Evolutionary conservation across 2,888 invertebrate species (phyloP), one percentile per base, ranked within the genome.

Genomic region (Pyrochroa serraticornis): DNA sequence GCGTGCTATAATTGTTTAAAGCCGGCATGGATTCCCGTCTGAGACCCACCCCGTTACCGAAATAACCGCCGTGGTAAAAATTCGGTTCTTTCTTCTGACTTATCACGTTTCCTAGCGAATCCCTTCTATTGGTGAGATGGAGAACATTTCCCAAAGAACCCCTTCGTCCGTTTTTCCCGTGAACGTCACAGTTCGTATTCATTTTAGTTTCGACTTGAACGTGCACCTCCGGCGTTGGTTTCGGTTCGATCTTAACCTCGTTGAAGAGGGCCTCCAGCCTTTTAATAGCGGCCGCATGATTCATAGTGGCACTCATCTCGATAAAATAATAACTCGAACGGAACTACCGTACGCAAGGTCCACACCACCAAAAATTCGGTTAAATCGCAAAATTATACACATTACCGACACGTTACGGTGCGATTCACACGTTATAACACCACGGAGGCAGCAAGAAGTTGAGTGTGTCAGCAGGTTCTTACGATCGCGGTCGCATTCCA

Each of bases 251-350:
- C 73, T 82, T 85, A 69, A 87, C 84, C 71, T 85, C 87, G 62
- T 82, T 83, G 79, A 91, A 90, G 74, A 91, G 84, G 39, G 87
- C 87, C 75, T 90, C 90, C 71, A 91, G 80, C 67, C 89, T 86
- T 69, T 86, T 87, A 76, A 90, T 85, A 34, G 89, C 88, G 60
- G 85, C 82, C 54, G 84, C 85, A 71, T 87, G 87, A 76, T 85
- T 86, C 57, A 85, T 83, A 37, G 83, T 80, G n/a, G 75, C 72
- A 50, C 74, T 73, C 79, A 79, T 78, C 46, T 39, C 5, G 22
- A 5, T 5, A 22, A 22, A 22, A 22, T 5, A 22, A 22, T 22
- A 22, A 22, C 22, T 22, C 5, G 22, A 5, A 22, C 22, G 22
- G 5, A 22, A 22, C 22, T 22, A 22, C 22, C 3, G 5, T 22